These are phyloP conservation scores for Listronotus bonariensis DNA, from an alignment of 1,140 invertebrate species.

Conservation along the genomic window DNA sequence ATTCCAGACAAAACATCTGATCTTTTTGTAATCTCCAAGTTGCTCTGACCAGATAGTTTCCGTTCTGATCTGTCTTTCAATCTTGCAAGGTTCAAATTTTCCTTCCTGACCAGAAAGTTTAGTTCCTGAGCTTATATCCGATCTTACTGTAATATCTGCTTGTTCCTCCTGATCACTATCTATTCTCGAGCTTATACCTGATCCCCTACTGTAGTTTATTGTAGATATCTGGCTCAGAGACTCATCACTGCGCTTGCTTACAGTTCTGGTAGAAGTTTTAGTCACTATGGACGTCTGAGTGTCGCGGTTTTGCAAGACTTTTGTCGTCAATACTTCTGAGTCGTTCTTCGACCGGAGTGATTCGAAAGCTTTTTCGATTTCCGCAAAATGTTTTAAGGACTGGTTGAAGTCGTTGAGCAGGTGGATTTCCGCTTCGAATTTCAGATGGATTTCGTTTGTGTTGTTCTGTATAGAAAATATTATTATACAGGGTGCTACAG, in stretches of 20 bases:
- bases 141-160: too few relatives aligned
- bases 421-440: constrained; percentile 52
- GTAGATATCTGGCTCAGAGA: constrained; percentile 14
- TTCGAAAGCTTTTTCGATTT: constrained; percentile 50
- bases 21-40: too few relatives aligned
- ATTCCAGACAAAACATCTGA: too few relatives aligned
- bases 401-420: constrained; percentile 51
- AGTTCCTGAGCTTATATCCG: too few relatives aligned
- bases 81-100: too few relatives aligned
- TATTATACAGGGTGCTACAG: too few relatives aligned
- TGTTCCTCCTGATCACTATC: too few relatives aligned
- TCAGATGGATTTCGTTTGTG: constrained; percentile 49
- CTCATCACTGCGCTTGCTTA: neutral
- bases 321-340: constrained; percentile 14
- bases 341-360: constrained; percentile 36
- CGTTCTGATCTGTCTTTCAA: neutral
- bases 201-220: constrained; percentile 49
- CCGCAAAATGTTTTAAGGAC: constrained; percentile 47
- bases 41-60: neutral
- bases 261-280: neutral
- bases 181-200: constrained; percentile 27
- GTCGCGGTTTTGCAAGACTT: constrained; percentile 33
- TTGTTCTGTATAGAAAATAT: constrained; percentile 30
- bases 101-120: too few relatives aligned
- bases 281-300: constrained; percentile 38